Base-by-base conservation (phyloP, 2,113 vertebrate genomes). In the Periophthalmus modestus region DNA sequence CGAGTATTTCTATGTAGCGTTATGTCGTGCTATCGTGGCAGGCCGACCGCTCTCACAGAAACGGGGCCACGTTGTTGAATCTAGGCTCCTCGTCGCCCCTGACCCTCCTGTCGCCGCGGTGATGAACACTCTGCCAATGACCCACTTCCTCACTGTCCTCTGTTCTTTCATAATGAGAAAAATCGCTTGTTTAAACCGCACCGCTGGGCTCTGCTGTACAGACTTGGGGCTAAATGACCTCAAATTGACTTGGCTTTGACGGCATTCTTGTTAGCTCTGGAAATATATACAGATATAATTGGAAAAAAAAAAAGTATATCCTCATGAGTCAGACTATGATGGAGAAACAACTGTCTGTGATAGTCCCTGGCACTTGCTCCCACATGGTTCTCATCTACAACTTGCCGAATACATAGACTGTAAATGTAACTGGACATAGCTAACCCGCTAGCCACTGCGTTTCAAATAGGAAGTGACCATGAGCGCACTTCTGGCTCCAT, bases 41-140 rank as follows among this genome's bases (percentile, higher is more conserved):
- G 28, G 28, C 28, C 28, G 28, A 28, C 28, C 28, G 28, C 3
- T 28, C 28, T 18, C 24, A 23, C 5, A 50, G 16, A 65, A 36
- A 7, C 24, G 18, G 52, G 33, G 10, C 46, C 7, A 23, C 47
- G n/a, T 24, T n/a, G 65, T 48, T 34, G 24, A 75, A 75, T 62
- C 10, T 18, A 68, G 69, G 69, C 54, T 48, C 62, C 34, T 0
- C 39, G 62, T 16, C 19, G 39, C 59, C 23, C 69, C 1, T 23
- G 63, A 59, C 57, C 36, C 62, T 57, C 48, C 36, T 34, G 55
- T 66, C 69, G 59, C 33, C n/a, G 19, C 16, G 11, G 24, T 23
- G 19, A 24, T 48, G 66, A 62, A 79, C 65, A 21, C 14, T 52
- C 19, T 65, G 28, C 71, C 43, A 69, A 1, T 59, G 19, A 66